Evolutionary conservation across 2,888 invertebrate genomes (phyloP), one percentile per base, ranked within the genome.

Genomic region (Acrobasis suavella): DNA sequence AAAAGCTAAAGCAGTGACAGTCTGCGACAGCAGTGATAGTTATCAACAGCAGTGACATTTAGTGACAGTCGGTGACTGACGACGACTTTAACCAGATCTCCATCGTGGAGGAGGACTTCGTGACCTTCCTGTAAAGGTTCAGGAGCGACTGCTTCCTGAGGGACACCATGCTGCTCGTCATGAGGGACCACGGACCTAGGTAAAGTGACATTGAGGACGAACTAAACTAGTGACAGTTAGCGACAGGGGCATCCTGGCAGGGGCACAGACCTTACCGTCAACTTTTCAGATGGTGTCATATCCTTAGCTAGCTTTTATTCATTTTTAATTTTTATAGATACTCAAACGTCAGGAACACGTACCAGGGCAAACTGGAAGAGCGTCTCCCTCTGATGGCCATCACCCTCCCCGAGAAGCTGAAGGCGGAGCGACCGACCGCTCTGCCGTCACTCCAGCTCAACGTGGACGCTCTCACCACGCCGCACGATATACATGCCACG

Each of bases 101-200:
- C 0, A 94, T 94, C 0, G 96, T 96, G 0, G 98, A 98, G 79
- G 93, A 95, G 0, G 97, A 97, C 78, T 81, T 96, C 0, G 82
- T 92, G 6, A 75, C 92, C 0, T 96, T 96, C 91, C 79, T 98
- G n/a, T 87, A 89, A 54, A 86, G 92, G 46, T 85, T 98, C 16
- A 87, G 94, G 52, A 78, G 89, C 6, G 90, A 91, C 0, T 95
- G 95, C 0, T 86, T 94, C 50, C 87, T 98, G 17, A 95, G 98
- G 67, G 95, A 97, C 72, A 97, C 98, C 0, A 79, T 98, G 68
- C 85, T 99, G 0, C 94, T 98, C 62, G 80, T 98, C 3, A 97
- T 98, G 97, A 96, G 97, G 6, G 98, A 99, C 87, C 98, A 99
- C 83, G 98, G 98, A 0, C 95, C 96, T 67, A 95, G 97, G 95